Percentiles rank a stretch among this genome's conserved stretches.
Evolutionary conservation across 2,888 invertebrate genomes (phyloP).

Genomic region (Athalia rosae): DNA sequence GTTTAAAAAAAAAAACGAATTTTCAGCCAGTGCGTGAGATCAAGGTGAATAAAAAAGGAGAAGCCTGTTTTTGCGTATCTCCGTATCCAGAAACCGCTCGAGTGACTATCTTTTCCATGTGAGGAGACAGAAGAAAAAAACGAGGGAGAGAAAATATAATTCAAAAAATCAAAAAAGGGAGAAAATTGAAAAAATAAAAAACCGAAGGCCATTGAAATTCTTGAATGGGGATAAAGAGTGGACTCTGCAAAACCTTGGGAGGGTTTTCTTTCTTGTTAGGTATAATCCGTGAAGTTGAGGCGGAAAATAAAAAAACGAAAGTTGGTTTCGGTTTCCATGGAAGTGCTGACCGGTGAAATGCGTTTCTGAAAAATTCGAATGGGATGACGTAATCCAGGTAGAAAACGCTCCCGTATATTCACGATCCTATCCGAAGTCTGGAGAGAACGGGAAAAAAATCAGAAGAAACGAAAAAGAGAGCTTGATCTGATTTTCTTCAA

Average conservation of each 20-base stretch:
- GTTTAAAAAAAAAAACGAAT: too few relatives aligned
- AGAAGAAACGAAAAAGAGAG: too few relatives aligned
- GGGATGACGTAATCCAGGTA: background rate
- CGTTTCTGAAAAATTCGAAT: conserved; percentile 24
- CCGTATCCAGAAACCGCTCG: too few relatives aligned
- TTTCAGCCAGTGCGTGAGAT: too few relatives aligned
- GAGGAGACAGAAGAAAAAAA: background rate
- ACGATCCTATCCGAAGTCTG: background rate
- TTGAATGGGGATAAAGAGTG: background rate
- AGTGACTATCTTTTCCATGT: too few relatives aligned
- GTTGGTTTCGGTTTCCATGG: background rate
- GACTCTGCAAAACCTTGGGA: conserved; percentile 4
- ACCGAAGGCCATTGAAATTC: background rate
- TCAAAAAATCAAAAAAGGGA: background rate
- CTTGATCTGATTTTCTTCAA: too few relatives aligned
- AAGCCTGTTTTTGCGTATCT: too few relatives aligned
- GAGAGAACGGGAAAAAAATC: background rate
- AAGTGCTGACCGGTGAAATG: conserved; percentile 34
- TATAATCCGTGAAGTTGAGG: conserved; percentile 3
- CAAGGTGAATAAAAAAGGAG: too few relatives aligned
- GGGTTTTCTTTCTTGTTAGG: background rate
- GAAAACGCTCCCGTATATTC: conserved; percentile 5
- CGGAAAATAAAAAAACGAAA: background rate
- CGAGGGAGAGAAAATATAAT: conserved; percentile 8
- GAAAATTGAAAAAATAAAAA: background rate